These are phyloP conservation scores for Trichomycterus rosablanca DNA, from an alignment of 2,113 vertebrate genomes.

Conservation along the genomic window DNA sequence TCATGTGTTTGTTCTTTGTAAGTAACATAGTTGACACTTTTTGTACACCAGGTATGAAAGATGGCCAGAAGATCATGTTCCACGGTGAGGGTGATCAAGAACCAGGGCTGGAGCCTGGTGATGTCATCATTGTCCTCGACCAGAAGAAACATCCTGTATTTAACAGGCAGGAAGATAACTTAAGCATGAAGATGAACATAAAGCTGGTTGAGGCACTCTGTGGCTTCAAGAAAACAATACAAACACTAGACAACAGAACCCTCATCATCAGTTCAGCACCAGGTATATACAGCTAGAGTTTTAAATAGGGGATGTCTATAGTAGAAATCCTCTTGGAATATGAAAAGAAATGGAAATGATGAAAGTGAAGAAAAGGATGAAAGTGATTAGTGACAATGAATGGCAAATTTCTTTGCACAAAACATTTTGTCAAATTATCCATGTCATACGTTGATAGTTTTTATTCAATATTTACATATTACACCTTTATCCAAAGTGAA, in stretches of 20 bases:
- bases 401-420: too few species aligned
- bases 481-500: too few species aligned
- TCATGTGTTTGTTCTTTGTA: too few species aligned
- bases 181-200: slow-evolving; percentile 84
- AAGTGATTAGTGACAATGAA: too few species aligned
- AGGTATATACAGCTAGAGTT: slow-evolving; percentile 72
- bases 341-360: too few species aligned
- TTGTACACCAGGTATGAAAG: slow-evolving; percentile 81
- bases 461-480: too few species aligned
- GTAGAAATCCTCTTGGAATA: too few species aligned
- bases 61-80: slow-evolving; percentile 91
- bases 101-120: slow-evolving; percentile 89
- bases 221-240: slow-evolving; percentile 83
- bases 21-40: background rate
- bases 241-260: slow-evolving; percentile 79
- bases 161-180: slow-evolving; percentile 78
- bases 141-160: slow-evolving; percentile 85
- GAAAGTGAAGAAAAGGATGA: too few species aligned
- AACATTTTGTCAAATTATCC: too few species aligned
- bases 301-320: too few species aligned
- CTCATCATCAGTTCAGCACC: slow-evolving; percentile 76
- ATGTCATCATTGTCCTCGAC: slow-evolving; percentile 89
- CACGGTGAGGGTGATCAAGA: slow-evolving; percentile 95
- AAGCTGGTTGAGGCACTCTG: slow-evolving; percentile 88
- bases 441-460: too few species aligned